phyloP scores from a whole-genome alignment of 2,797 vertebrate genomes.

The Petrocephalus sullivani region DNA sequence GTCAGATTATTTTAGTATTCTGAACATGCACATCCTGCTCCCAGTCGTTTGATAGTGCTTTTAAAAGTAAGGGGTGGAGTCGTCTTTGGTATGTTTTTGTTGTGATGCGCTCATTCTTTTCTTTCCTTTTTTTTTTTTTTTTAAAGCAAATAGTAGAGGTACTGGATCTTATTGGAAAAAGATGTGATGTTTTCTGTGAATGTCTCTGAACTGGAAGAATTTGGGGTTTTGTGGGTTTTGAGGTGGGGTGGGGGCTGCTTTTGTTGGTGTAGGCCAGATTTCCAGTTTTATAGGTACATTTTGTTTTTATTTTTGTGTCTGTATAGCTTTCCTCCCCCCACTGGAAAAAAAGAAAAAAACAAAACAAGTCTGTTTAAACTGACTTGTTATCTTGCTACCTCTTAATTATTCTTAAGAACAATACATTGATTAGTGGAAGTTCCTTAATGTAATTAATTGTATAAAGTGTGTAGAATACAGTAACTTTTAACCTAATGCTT shows the following conservation, averaged over 20 bases:
- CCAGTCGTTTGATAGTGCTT: conserved; percentile 41
- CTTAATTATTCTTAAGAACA: conserved; percentile 79
- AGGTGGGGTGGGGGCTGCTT: conserved; percentile 46
- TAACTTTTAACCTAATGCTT: conserved; percentile 66
- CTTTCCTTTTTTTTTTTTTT: conserved; percentile 24
- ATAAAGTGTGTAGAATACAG: conserved; percentile 76
- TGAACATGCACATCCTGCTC: conserved; percentile 30
- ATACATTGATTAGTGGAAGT: conserved; percentile 78
- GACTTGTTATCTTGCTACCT: conserved; percentile 88
- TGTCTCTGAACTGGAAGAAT: conserved; percentile 87
- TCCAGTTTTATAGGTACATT: conserved; percentile 73
- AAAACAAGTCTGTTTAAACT: conserved; percentile 67
- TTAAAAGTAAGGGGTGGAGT: conserved; percentile 31
- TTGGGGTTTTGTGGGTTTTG: conserved; percentile 57
- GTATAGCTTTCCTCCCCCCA: conserved; percentile 67
- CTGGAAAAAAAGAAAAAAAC: conserved; percentile 39
- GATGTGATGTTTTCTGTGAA: conserved; percentile 78
- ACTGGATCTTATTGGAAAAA: conserved; percentile 74
- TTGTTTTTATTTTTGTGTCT: conserved; percentile 55
- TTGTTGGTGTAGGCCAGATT: conserved; percentile 64
- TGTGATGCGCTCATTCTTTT: conserved; percentile 47
- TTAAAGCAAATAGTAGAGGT: conserved; percentile 66
- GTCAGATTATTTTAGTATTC: conserved; percentile 53
- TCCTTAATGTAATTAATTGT: conserved; percentile 80
- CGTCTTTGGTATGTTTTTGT: conserved; percentile 51